These are phyloP conservation scores for Onychorhynchus coronatus DNA, from an alignment of 2,113 vertebrate genomes.

Conservation along the genomic window DNA sequence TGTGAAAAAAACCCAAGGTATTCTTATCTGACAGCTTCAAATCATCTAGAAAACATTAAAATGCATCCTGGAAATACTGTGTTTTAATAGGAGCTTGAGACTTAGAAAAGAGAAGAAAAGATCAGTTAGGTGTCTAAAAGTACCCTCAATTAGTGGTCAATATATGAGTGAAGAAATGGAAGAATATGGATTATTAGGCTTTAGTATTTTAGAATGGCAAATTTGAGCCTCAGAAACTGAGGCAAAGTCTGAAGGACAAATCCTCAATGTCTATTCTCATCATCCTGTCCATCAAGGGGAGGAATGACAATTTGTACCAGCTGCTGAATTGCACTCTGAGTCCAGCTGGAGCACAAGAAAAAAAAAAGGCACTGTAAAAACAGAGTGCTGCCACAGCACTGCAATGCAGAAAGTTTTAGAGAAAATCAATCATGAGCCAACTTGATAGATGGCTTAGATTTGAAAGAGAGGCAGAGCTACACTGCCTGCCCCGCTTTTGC, in stretches of 20 bases:
- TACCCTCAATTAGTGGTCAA: not conserved
- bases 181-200: not conserved
- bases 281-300: not conserved
- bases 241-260: slow-evolving; percentile 16
- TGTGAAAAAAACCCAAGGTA: not conserved
- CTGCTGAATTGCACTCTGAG: slow-evolving; percentile 7
- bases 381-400: slow-evolving; percentile 29
- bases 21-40: not conserved
- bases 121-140: not conserved
- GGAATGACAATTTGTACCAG: not conserved
- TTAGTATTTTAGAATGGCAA: not conserved
- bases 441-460: slow-evolving; percentile 32
- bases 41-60: not conserved
- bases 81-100: not conserved
- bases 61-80: not conserved
- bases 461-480: slow-evolving; percentile 3
- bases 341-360: not conserved
- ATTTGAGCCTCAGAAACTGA: not conserved
- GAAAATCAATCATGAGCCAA: slow-evolving; percentile 52
- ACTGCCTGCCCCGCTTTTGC: not conserved
- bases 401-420: slow-evolving; percentile 30
- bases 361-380: not conserved
- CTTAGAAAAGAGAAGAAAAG: not conserved
- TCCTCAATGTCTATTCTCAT: not conserved
- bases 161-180: not conserved